Conservation (phyloP, 2,113 vertebrate genomes). For the Polypterus senegalus region DNA sequence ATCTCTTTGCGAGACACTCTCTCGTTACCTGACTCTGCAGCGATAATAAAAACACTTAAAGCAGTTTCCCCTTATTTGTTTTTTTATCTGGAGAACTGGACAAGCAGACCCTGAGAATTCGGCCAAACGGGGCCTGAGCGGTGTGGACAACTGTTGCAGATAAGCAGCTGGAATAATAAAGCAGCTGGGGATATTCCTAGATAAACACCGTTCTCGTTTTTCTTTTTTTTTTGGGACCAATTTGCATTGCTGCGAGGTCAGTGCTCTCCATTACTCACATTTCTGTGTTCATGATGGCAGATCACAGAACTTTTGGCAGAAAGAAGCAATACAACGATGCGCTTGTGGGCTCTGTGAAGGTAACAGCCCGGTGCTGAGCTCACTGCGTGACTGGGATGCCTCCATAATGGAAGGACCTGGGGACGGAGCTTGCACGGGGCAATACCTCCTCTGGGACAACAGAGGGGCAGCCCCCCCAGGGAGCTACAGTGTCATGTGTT, state of each 20-base stretch:
- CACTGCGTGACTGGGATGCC: too few relatives aligned
- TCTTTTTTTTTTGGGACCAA: too few relatives aligned
- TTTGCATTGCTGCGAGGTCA: slow-evolving; percentile 9
- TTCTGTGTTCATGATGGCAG: too few relatives aligned
- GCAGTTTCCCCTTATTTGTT: slow-evolving; percentile 55
- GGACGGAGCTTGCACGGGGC: slow-evolving; percentile 11
- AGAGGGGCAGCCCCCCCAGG: too few relatives aligned
- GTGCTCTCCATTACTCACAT: background rate
- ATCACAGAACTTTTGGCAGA: too few relatives aligned
- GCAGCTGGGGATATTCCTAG: slow-evolving; percentile 38
- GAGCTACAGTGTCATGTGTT: too few relatives aligned
- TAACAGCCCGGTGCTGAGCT: too few relatives aligned
- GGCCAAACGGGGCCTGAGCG: slow-evolving; percentile 14
- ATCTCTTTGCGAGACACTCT: too few relatives aligned
- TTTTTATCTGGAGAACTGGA: slow-evolving; percentile 31
- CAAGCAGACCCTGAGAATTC: slow-evolving; percentile 8
- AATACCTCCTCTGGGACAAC: too few relatives aligned
- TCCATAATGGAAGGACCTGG: slow-evolving; percentile 11
- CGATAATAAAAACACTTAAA: slow-evolving; percentile 19
- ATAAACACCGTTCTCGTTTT: slow-evolving; percentile 16
- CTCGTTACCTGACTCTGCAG: too few relatives aligned
- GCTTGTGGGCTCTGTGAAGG: too few relatives aligned
- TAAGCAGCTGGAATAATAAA: slow-evolving; percentile 53
- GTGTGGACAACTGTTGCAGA: slow-evolving; percentile 14
- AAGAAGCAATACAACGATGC: too few relatives aligned